Evolutionary conservation across 2,888 invertebrate genomes (phyloP), one percentile per base, ranked within the genome.

Genomic region (Periphyllus acericola): DNA sequence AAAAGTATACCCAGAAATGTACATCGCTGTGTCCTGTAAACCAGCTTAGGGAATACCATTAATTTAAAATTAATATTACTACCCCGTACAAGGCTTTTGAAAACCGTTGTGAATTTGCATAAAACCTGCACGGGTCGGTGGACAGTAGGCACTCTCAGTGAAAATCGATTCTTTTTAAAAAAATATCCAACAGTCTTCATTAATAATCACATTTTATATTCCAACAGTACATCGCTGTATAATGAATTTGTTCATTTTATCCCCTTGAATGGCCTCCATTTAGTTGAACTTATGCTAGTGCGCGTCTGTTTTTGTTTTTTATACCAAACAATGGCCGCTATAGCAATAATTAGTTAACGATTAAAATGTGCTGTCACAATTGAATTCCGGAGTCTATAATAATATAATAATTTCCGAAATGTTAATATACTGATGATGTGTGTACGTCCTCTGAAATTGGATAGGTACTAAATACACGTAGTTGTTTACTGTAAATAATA

Each of bases 301-400:
- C 29, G 55, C 1, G 68, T 29, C 68, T n/a, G 52, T 52, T 60
- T 8, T 83, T 36, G n/a, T 71, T 11, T 52, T 83, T 72, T 55
- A n/a, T 32, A 55, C 34, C 21, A 21, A 60, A 83, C 83, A 83
- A 83, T 83, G n/a, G 74, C 74, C 5, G 55, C 55, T 52, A 19
- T 36, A 34, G 68, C 11, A 17, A 34, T 83, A 83, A 83, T 83
- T 83, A 83, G 55, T 36, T 60, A 60, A 55, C n/a, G 72, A 83
- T 74, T 83, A 83, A 83, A 83, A 83, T 36, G 60, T 36, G 74
- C n/a, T 83, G 72, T n/a, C 72, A 74, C 55, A 83, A 83, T 72
- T 83, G 34, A 83, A 29, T 14, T 29, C 40, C 68, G 29, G 29
- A 29, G 60, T 11, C 21, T 60, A 60, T 60, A n/a, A 60, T 25